These are phyloP conservation scores for Festucalex cinctus DNA, from an alignment of 2,113 vertebrate species.

Conservation along the genomic window DNA sequence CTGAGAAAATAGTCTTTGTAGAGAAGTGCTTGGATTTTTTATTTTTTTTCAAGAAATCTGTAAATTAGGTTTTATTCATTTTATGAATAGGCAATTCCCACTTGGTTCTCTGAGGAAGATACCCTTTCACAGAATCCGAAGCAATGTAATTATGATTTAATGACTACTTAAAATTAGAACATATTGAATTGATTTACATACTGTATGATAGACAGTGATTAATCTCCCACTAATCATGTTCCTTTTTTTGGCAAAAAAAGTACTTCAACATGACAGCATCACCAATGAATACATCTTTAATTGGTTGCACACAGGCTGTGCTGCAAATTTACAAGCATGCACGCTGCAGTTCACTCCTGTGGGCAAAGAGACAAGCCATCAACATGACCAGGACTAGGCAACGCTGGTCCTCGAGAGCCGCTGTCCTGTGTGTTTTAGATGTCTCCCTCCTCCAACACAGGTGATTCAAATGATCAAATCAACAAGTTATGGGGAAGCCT, in stretches of 20 bases:
- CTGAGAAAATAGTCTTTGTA: background rate
- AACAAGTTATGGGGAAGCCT: too few relatives aligned
- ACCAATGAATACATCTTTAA: background rate
- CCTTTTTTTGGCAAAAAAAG: background rate
- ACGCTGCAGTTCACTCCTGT: background rate
- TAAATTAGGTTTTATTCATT: conserved; percentile 10
- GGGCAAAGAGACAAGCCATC: background rate
- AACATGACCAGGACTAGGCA: background rate
- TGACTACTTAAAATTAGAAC: background rate
- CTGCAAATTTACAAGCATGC: background rate
- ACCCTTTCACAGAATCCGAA: background rate
- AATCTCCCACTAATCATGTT: background rate
- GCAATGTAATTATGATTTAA: background rate
- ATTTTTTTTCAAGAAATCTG: background rate
- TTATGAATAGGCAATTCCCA: conserved; percentile 2
- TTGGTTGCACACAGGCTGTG: background rate
- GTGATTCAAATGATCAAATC: too few relatives aligned
- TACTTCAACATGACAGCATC: background rate
- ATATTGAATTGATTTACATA: background rate
- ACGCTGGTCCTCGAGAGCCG: too few relatives aligned
- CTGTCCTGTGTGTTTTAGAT: too few relatives aligned
- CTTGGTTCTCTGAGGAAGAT: background rate
- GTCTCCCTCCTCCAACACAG: too few relatives aligned
- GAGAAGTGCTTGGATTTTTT: background rate
- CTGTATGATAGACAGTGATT: background rate